Conservation (phyloP, 2,797 vertebrate species). For the Anabacerthia variegaticeps region DNA sequence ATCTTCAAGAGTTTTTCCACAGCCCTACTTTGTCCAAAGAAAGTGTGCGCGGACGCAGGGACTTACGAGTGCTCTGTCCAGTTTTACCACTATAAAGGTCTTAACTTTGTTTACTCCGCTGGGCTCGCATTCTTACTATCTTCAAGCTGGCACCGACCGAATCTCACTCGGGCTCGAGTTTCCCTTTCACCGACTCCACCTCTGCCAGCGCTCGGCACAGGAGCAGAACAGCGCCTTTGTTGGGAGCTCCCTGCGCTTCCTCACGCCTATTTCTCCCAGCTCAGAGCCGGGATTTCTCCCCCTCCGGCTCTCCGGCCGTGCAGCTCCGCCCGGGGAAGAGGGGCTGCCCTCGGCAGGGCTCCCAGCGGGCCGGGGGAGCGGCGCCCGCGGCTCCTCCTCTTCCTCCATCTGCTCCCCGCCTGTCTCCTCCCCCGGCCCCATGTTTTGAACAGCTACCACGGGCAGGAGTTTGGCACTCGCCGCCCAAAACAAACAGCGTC, state of each 20-base stretch:
- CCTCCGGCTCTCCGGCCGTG: background rate
- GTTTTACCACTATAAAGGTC: background rate
- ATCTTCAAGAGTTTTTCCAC: background rate
- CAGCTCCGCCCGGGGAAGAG: rapidly evolving
- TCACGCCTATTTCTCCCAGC: background rate
- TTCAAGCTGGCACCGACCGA: background rate
- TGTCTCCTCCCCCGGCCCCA: conserved; percentile 32
- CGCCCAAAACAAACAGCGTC: conserved; percentile 61
- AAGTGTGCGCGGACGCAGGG: background rate
- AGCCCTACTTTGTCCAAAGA: background rate
- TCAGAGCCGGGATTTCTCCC: background rate
- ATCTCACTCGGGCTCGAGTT: background rate
- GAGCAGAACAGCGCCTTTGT: conserved; percentile 5
- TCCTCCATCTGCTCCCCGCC: background rate
- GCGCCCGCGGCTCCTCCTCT: conserved; percentile 30
- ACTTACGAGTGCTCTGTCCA: background rate
- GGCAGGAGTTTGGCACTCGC: conserved; percentile 23
- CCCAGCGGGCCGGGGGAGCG: too few species aligned
- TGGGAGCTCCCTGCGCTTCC: background rate
- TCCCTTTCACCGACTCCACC: background rate
- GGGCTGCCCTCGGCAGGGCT: background rate
- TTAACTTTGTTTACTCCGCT: background rate
- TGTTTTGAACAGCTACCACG: conserved; percentile 33
- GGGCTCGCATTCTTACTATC: background rate
- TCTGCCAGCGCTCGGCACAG: background rate